Evolutionary conservation across 2,797 vertebrate genomes (phyloP).

Genomic region (Muraenolepis orangiensis): DNA sequence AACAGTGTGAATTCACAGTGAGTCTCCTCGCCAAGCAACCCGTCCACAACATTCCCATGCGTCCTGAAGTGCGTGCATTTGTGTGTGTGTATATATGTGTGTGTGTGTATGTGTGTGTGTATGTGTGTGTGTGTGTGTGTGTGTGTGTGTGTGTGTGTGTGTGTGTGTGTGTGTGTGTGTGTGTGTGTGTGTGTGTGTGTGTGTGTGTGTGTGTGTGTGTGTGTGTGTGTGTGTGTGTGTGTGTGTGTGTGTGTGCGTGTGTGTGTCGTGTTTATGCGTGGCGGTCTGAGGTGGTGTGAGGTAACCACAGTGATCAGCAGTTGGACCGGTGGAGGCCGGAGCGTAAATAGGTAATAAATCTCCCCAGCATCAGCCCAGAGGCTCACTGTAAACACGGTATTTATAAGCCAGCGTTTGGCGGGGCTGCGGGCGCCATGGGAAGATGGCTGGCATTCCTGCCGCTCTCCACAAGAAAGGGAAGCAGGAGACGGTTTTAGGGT

Average conservation of each 20-base stretch:
- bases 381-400: constrained; percentile 66
- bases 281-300: constrained; percentile 54
- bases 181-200: background rate
- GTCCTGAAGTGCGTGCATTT: constrained; percentile 23
- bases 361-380: constrained; percentile 62
- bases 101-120: background rate
- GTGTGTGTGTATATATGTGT: background rate
- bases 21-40: constrained; percentile 45
- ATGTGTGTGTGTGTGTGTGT: no score
- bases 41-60: constrained; percentile 40
- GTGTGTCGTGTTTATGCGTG: constrained; percentile 61
- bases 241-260: background rate
- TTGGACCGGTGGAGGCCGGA: constrained; percentile 47
- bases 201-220: no score
- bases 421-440: constrained; percentile 56
- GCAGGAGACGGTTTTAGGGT: constrained; percentile 41
- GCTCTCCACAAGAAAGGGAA: constrained; percentile 65
- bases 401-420: constrained; percentile 45
- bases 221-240: no score
- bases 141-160: no score
- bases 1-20: constrained; percentile 33
- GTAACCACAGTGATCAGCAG: constrained; percentile 69
- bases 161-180: background rate
- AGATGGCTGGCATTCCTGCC: constrained; percentile 63
- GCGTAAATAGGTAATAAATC: constrained; percentile 77